Evolutionary conservation across 2,797 vertebrate genomes (phyloP), one percentile per base, ranked within the genome.

Genomic region (Rallus crepitans): DNA sequence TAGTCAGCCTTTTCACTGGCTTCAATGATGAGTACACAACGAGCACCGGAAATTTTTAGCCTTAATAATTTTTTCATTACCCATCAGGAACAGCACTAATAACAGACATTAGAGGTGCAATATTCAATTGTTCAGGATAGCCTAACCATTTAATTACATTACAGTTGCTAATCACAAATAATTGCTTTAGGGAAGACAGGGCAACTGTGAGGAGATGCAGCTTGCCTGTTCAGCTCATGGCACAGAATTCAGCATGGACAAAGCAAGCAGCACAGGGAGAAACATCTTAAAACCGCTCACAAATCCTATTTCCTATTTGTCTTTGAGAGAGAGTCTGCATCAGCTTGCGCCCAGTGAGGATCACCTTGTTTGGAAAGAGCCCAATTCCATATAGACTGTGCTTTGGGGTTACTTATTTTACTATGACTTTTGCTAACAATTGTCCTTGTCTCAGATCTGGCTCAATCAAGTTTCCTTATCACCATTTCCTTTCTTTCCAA

Each of bases 131-230:
- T 57, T 89, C 59, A 47, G 60, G 70, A 59, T 59, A 87, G 57
- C 39, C 59, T 94, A 91, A 91, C 86, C 59, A 52, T 90, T 88
- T 88, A 87, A 91, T 87, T 85, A 82, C 30, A 33, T 85, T 89
- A 55, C 3, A 23, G 65, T 15, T 83, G 89, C 55, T 95, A 82
- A 86, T 91, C 53, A 90, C 63, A 87, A 86, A 50, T 73, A 82
- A 79, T 73, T 95, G 63, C 66, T 59, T 63, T 60, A 57, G 59
- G 76, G 80, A 79, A 65, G 65, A 24, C 35, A 75, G 28, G 55
- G 55, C 68, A 89, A 37, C 71, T 89, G 78, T 1, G 3, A 83
- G 47, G 31, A 59, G 47, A 70, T 75, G 45, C 47, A 66, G 39
- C 20, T 81, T 87, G 47, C 45, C 23, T 57, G 6, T 37, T 89